These are phyloP conservation scores for Timandra comae DNA, from an alignment of 2,888 invertebrate genomes.

Conservation along the genomic window DNA sequence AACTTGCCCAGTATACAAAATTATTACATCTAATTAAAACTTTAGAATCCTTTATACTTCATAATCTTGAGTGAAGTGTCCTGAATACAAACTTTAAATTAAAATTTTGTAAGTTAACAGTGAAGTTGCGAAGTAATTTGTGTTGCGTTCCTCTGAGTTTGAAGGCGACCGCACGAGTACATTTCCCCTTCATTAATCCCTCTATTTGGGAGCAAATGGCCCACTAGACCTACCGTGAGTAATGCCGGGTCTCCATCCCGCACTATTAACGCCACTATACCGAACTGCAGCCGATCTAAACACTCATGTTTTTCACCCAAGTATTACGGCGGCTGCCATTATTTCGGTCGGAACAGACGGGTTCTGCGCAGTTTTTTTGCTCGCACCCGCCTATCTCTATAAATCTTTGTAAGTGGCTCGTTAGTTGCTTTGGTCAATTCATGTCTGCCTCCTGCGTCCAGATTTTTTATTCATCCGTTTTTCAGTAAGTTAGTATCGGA, in stretches of 20 bases:
- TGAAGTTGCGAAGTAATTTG: constrained; percentile 3
- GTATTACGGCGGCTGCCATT: constrained; percentile 38
- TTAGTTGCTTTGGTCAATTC: constrained; percentile 60
- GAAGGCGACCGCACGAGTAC: constrained; percentile 4
- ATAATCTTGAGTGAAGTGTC: too few species aligned
- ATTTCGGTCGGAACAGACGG: constrained; percentile 37
- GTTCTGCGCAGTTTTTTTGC: constrained; percentile 45
- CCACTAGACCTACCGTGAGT: neutral
- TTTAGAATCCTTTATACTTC: too few species aligned
- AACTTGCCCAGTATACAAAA: too few species aligned
- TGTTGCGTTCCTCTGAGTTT: neutral
- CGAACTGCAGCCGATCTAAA: constrained; percentile 41
- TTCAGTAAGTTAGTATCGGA: constrained; percentile 31
- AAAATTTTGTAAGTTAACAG: neutral
- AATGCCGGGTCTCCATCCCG: constrained; percentile 12
- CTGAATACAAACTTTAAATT: too few species aligned
- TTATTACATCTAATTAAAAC: too few species aligned
- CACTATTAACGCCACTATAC: constrained; percentile 27
- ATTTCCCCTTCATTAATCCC: constrained; percentile 14
- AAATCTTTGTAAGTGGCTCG: constrained; percentile 64
- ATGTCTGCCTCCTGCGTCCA: constrained; percentile 39
- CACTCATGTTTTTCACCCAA: constrained; percentile 38
- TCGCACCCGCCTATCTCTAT: constrained; percentile 49
- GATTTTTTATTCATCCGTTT: constrained; percentile 49
- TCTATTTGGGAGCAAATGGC: neutral